phyloP scores from a whole-genome alignment of 2,888 invertebrate species.

The Caenorhabditis sp. region DNA sequence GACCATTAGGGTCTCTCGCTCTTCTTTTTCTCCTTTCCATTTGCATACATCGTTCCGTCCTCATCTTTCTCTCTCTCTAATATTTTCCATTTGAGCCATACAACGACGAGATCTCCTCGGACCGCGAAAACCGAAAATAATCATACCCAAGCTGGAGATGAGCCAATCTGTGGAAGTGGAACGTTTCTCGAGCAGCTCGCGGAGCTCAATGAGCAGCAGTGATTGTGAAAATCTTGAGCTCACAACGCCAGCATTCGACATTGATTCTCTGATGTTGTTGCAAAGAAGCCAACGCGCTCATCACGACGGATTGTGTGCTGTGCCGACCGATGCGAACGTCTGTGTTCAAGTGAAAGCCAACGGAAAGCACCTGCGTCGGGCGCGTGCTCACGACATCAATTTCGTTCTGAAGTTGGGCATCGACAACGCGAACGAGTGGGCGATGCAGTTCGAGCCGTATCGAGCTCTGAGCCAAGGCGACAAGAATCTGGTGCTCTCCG shows the following conservation, averaged over 20 bases:
- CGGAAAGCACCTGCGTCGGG: conserved; percentile 52
- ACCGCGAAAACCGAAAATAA: conserved; percentile 51
- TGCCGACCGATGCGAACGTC: conserved; percentile 11
- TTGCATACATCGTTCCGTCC: neutral
- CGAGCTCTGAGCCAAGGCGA: conserved; percentile 14
- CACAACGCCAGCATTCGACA: conserved; percentile 22
- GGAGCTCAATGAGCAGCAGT: conserved; percentile 4
- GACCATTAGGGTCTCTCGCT: no score
- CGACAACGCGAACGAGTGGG: conserved; percentile 64
- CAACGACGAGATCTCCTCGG: conserved; percentile 63
- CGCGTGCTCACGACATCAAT: conserved; percentile 62
- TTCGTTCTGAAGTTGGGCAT: conserved; percentile 60
- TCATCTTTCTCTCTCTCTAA: neutral
- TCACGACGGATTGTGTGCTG: conserved; percentile 19
- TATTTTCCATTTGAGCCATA: conserved; percentile 49
- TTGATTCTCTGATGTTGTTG: conserved; percentile 17
- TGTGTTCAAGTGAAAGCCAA: conserved; percentile 22
- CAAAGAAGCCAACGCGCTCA: conserved; percentile 29
- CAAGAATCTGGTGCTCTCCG: conserved; percentile 60
- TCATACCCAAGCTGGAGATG: neutral
- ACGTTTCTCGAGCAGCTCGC: conserved; percentile 18
- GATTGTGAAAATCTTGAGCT: conserved; percentile 26
- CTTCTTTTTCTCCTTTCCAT: no score
- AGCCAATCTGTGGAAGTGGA: neutral
- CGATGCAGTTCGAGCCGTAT: conserved; percentile 59